Percentiles rank a stretch among this genome's conserved stretches.
These are phyloP conservation scores for Eumeta japonica DNA, from an alignment of 1,140 invertebrate genomes.

Conservation along the genomic window DNA sequence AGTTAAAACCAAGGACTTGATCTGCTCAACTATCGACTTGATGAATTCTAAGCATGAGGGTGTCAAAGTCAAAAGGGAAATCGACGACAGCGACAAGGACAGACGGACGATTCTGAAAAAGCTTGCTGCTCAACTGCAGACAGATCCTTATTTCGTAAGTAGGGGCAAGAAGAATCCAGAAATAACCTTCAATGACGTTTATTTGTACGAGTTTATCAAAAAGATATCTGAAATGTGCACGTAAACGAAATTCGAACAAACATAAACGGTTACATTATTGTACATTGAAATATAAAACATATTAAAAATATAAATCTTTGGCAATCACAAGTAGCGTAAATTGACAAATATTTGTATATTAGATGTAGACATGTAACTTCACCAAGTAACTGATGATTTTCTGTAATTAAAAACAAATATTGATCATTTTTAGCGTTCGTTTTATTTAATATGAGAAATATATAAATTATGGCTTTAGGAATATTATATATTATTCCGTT, in stretches of 20 bases:
- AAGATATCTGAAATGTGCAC: slow-evolving; percentile 29
- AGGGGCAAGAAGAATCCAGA: slow-evolving; percentile 36
- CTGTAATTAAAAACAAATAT: no score
- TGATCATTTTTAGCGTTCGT: no score
- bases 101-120: slow-evolving; percentile 43
- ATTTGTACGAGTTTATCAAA: slow-evolving; percentile 29
- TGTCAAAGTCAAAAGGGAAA: slow-evolving; percentile 30
- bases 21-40: slow-evolving; percentile 36
- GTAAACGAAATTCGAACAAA: slow-evolving; percentile 14
- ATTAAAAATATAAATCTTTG: not conserved
- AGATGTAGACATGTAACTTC: no score
- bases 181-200: slow-evolving; percentile 9
- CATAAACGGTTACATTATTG: not conserved
- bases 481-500: no score
- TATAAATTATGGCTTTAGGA: no score
- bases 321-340: no score
- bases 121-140: slow-evolving; percentile 39
- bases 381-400: no score
- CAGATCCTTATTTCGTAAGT: slow-evolving; percentile 46
- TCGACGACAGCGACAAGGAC: slow-evolving; percentile 32
- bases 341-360: no score
- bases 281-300: not conserved
- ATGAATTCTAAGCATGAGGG: slow-evolving; percentile 19
- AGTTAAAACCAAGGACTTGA: slow-evolving; percentile 32
- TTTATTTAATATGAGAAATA: no score